Evolutionary conservation across 2,797 vertebrate species (phyloP).

Genomic region (Tachyglossus aculeatus): DNA sequence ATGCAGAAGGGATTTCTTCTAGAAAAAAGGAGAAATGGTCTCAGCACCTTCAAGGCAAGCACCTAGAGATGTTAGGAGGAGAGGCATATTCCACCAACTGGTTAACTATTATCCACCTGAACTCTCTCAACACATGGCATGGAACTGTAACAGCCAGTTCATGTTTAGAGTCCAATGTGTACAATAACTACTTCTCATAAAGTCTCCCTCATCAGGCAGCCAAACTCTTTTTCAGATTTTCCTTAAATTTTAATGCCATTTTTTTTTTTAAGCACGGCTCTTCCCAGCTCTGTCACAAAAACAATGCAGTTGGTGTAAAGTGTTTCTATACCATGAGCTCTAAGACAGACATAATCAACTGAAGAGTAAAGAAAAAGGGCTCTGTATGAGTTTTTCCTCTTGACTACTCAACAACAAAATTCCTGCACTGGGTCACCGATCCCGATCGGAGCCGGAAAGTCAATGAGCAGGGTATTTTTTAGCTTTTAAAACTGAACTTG

Average conservation of each 20-base stretch:
- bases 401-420: constrained; percentile 30
- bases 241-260: constrained; percentile 23
- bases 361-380: too few relatives aligned
- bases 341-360: too few relatives aligned
- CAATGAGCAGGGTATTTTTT: neutral
- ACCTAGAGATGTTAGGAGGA: too few relatives aligned
- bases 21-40: too few relatives aligned
- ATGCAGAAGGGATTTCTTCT: too few relatives aligned
- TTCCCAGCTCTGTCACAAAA: too few relatives aligned
- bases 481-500: neutral
- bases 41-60: too few relatives aligned
- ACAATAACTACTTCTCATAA: neutral
- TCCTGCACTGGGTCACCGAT: constrained; percentile 24
- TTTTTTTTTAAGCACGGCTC: too few relatives aligned
- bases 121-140: neutral
- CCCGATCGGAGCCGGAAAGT: constrained; percentile 10
- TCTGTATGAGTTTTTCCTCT: too few relatives aligned
- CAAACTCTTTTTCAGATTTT: constrained; percentile 25
- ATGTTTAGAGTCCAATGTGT: neutral
- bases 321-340: too few relatives aligned
- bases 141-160: constrained; percentile 1
- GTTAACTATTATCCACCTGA: neutral
- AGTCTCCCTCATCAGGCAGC: neutral
- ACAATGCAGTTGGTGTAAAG: too few relatives aligned
- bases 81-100: neutral